Evolutionary conservation across 2,113 vertebrate genomes (phyloP), one percentile per base, ranked within the genome.

Genomic region (Tapirus terrestris): DNA sequence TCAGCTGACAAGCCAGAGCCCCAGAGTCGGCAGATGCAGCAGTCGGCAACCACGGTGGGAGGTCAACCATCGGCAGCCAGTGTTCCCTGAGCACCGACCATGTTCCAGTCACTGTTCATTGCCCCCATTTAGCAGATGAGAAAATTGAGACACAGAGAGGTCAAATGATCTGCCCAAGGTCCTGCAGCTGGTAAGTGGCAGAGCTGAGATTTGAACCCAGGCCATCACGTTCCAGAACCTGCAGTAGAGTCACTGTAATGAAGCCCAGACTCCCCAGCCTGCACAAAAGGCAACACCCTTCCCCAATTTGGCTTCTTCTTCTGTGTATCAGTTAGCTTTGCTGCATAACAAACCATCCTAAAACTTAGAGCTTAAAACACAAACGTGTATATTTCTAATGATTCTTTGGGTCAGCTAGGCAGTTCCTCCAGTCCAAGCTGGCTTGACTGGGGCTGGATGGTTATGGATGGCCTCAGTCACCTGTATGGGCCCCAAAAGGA

Each of bases 31-130:
- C 31, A 39, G 33, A 84, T 8, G 31, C 17, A n/a, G n/a, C 33
- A 1, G 1, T 16, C 16, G 0, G 13, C 51, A 58, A 14, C 36
- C 36, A 80, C 27, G 33, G 0, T 5, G 31, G 3, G 60, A 70
- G 43, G 18, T 12, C 58, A 18, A 51, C 16, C 21, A 29, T 33
- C 56, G 63, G 63, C 6, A 53, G 23, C 16, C 61, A 79, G 1
- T 12, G 18, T 75, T 68, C 80, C 23, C 65, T 39, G 29, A 83
- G 67, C 27, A 43, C 16, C 45, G 53, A 6, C 51, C 61, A 6
- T 67, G 56, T 43, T 65, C 48, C 29, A 79, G 51, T 56, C 14
- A 25, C 27, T 70, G 23, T 13, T 60, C 4, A 13, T 27, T 31
- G 21, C 7, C 25, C 36, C 25, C 29, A 29, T 3, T 51, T 29